Evolutionary conservation across 2,113 vertebrate genomes (phyloP).

Genomic region (Leucopsar rothschildi): DNA sequence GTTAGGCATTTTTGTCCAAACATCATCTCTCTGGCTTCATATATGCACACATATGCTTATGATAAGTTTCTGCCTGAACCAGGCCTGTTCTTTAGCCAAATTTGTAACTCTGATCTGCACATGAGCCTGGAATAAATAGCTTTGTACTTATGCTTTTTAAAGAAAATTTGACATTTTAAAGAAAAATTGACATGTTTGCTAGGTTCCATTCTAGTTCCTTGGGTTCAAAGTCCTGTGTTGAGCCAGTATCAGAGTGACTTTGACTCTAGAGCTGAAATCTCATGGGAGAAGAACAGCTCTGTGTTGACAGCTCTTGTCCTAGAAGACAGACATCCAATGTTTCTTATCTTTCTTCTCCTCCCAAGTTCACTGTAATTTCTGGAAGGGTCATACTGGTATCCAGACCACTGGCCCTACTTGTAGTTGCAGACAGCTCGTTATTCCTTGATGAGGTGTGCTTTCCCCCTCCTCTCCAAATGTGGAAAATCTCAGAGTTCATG

Average conservation of each 20-base stretch:
- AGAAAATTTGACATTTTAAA: background rate
- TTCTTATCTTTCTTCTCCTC: background rate
- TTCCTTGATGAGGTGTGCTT: background rate
- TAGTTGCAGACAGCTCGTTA: slow-evolving; percentile 11
- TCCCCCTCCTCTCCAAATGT: slow-evolving; percentile 36
- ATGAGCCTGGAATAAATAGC: background rate
- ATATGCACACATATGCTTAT: background rate
- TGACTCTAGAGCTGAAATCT: background rate
- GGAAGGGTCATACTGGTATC: background rate
- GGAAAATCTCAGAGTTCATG: slow-evolving; percentile 32
- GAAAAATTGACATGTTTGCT: background rate
- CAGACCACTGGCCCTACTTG: background rate
- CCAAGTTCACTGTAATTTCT: background rate
- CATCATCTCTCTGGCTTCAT: background rate
- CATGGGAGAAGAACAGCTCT: background rate
- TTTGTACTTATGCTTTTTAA: background rate
- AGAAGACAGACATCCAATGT: background rate
- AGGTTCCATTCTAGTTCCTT: background rate
- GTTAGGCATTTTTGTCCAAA: background rate
- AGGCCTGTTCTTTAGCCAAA: background rate
- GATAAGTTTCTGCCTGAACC: background rate
- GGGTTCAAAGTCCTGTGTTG: background rate
- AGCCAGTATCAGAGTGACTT: background rate
- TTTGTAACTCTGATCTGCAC: background rate
- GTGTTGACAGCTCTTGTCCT: background rate